These are phyloP conservation scores for Hippoglossus stenolepis DNA, from an alignment of 2,113 vertebrate species.

Conservation along the genomic window DNA sequence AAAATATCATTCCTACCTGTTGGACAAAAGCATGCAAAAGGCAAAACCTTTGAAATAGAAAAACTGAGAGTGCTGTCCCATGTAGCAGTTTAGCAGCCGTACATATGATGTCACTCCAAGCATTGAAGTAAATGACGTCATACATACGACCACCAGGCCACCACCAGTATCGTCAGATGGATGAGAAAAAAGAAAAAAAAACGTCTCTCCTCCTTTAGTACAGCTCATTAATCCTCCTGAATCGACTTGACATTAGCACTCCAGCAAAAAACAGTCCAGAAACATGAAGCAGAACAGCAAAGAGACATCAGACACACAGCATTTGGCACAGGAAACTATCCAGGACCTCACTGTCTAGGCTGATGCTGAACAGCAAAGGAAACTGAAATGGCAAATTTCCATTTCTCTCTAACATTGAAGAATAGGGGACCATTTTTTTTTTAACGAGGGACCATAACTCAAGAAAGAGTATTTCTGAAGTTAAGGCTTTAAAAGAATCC, in stretches of 20 bases:
- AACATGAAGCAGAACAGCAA: not conserved
- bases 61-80: conserved; percentile 74
- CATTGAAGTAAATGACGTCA: conserved; percentile 95
- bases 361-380: conserved; percentile 26
- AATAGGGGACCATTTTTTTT: conserved; percentile 4
- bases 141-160: conserved; percentile 97
- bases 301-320: conserved; percentile 7
- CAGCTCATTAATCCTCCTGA: not conserved
- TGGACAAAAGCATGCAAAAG: conserved; percentile 7
- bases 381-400: conserved; percentile 19
- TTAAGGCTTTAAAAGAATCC: not conserved
- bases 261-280: conserved; percentile 12
- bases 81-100: conserved; percentile 96
- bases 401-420: conserved; percentile 25
- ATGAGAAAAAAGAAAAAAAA: conserved; percentile 2
- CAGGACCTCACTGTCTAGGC: conserved; percentile 8
- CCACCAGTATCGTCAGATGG: conserved; percentile 82
- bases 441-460: not conserved
- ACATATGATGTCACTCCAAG: conserved; percentile 99
- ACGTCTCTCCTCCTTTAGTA: not conserved
- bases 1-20: conserved; percentile 60
- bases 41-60: not conserved
- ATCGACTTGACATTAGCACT: conserved; percentile 9
- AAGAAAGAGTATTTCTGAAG: not conserved
- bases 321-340: not conserved